Base-by-base conservation (phyloP, 2,888 invertebrate species). In the Pteria penguin region DNA sequence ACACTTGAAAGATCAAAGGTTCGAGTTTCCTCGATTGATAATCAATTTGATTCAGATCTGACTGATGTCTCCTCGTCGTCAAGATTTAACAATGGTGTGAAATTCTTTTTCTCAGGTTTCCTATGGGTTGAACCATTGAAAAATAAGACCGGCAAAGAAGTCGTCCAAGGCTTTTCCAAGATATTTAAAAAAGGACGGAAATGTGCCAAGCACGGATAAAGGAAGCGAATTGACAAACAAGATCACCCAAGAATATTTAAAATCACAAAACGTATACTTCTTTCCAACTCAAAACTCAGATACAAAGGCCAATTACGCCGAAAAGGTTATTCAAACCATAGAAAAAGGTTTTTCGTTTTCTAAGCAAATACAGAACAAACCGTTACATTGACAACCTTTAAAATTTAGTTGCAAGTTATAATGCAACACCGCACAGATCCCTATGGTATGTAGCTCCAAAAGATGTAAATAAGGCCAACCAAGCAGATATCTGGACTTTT, bases 121-220 rank as follows among this genome's bases (percentile, higher is more conserved):
- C 29, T 81, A 8, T 81, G 75, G 78, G 75, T 81, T 11, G 68
- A 72, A 32, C 67, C 73, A 27, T 66, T 75, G 31, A 67, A 77
- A 65, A 78, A 78, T 62, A 72, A 75, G 58, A 67, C 36, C 11
- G 76, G 76, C 24, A 73, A 70, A 62, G 74, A 72, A 31, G 78
- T 81, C 4, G 72, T 81, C n/a, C 45, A 72, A n/a, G 76, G 70
- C 14, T 75, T 81, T 2, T 69, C 69, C 27, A 22, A 57, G 27
- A 78, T 81, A 55, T 74, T 78, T 5, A 26, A 54, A 33, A 5
- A 52, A 2, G 75, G 72, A 11, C 55, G 71, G 29, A 63, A 54
- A 57, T 73, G 75, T 22, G 68, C 33, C 70, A 2, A 36, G 78
- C 54, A 57, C 65, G 3, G 76, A 79, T 33, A 62, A 57, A 27